These are phyloP conservation scores for Eristalis tenax DNA, from an alignment of 2,888 invertebrate genomes.

Conservation along the genomic window DNA sequence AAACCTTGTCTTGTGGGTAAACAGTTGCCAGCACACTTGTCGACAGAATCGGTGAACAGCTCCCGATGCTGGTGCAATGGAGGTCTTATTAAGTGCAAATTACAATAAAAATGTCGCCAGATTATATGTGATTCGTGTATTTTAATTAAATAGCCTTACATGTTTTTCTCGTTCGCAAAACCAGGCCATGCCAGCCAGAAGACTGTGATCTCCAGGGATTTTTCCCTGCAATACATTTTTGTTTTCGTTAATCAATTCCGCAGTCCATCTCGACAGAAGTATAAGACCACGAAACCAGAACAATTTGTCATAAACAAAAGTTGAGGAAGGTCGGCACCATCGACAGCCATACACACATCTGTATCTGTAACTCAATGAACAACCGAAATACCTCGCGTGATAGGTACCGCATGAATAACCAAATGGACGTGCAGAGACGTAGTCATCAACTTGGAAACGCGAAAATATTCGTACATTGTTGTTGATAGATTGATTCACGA, in stretches of 20 bases:
- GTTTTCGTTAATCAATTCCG: slow-evolving; percentile 3
- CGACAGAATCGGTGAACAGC: slow-evolving; percentile 36
- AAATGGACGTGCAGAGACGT: slow-evolving; percentile 4
- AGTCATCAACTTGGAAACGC: background rate
- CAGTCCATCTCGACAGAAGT: background rate
- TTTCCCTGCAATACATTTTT: slow-evolving; percentile 21
- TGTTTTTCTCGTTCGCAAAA: slow-evolving; percentile 31
- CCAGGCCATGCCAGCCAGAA: slow-evolving; percentile 25
- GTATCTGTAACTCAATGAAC: slow-evolving; percentile 30
- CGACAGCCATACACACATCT: slow-evolving; percentile 16
- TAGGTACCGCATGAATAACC: background rate
- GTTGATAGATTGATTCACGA: slow-evolving; percentile 33
- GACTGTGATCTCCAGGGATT: background rate
- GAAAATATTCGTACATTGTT: slow-evolving; percentile 27
- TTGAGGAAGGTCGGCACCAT: slow-evolving; percentile 69
- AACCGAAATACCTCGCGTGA: background rate
- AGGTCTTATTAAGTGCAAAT: slow-evolving; percentile 67
- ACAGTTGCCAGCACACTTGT: slow-evolving; percentile 39
- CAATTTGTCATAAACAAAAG: slow-evolving; percentile 70
- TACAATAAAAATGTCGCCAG: slow-evolving; percentile 61
- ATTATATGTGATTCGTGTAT: slow-evolving; percentile 18
- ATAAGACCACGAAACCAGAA: slow-evolving; percentile 46
- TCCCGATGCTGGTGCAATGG: slow-evolving; percentile 35
- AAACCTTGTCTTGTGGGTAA: slow-evolving; percentile 49
- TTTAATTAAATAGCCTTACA: slow-evolving; percentile 63